A percentile compares a stretch with the other conserved stretches of the same genome.
Evolutionary conservation across 2,888 invertebrate genomes (phyloP).

Genomic region (Clivina fossor): DNA sequence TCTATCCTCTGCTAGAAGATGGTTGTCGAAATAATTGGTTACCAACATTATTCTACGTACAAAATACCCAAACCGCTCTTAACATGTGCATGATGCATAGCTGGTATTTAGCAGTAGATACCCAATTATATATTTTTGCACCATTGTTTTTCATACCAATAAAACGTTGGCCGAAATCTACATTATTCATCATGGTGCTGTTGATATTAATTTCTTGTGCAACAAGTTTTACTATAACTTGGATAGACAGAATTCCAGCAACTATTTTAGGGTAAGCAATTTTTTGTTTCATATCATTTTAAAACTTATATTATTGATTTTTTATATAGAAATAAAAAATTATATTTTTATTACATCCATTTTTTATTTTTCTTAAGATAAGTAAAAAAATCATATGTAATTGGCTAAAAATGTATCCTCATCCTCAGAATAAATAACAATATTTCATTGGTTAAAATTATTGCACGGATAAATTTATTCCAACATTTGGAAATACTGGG

Average conservation of each 20-base stretch:
- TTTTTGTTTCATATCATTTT: conserved; percentile 3
- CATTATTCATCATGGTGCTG: conserved; percentile 41
- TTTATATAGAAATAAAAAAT: too few species aligned
- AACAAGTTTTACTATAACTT: conserved; percentile 6
- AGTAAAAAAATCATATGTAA: too few species aligned
- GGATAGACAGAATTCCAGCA: not conserved
- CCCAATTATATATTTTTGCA: conserved; percentile 56
- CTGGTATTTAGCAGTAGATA: conserved; percentile 60
- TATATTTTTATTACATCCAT: too few species aligned
- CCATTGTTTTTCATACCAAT: conserved; percentile 56
- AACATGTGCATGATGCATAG: conserved; percentile 57
- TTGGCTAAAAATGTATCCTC: too few species aligned
- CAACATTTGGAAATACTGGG: too few species aligned
- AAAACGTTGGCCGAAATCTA: conserved; percentile 46
- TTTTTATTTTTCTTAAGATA: too few species aligned
- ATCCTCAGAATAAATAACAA: too few species aligned
- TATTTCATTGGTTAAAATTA: too few species aligned
- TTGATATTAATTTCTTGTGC: not conserved
- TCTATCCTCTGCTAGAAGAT: conserved; percentile 1
- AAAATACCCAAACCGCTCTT: conserved; percentile 54
- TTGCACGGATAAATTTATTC: too few species aligned
- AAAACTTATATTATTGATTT: too few species aligned
- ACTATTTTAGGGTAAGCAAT: too few species aligned
- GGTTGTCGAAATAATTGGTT: conserved; percentile 55
- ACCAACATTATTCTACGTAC: conserved; percentile 55